Percentiles rank a stretch among this genome's conserved stretches.
phyloP scores from a whole-genome alignment of 2,113 vertebrate genomes.

The Charadrius vociferus region DNA sequence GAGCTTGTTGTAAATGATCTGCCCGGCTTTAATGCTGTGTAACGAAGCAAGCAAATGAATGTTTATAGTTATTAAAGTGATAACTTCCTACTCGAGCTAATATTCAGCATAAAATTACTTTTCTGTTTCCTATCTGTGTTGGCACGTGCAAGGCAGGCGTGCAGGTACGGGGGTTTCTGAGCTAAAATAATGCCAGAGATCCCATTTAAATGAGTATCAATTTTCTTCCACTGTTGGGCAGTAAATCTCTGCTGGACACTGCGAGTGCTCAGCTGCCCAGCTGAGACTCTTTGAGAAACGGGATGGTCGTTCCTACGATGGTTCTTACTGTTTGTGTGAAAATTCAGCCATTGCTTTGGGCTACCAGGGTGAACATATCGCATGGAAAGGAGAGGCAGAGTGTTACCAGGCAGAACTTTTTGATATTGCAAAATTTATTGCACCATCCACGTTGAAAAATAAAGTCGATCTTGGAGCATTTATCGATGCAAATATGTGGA shows the following conservation, averaged over 20 bases:
- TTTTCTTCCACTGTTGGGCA: not conserved
- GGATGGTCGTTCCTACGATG: fast-evolving
- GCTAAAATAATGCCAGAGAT: not conserved
- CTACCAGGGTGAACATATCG: fast-evolving
- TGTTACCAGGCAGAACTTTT: not conserved
- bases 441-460: fast-evolving
- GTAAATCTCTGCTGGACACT: not conserved
- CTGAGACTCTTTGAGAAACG: fast-evolving
- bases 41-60: constrained; percentile 66
- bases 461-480: fast-evolving
- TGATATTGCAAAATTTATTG: fast-evolving
- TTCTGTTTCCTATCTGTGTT: not conserved
- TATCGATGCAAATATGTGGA: fast-evolving
- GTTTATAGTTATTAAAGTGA: constrained; percentile 64
- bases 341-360: not conserved
- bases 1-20: not conserved
- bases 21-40: constrained; percentile 52
- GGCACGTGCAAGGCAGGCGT: not conserved
- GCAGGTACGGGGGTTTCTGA: fast-evolving
- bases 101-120: not conserved
- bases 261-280: not conserved
- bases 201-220: fast-evolving
- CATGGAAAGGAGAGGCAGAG: not conserved
- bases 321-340: fast-evolving
- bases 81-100: constrained; percentile 13